A percentile compares a stretch with the other conserved stretches of the same genome.
Evolutionary conservation across 2,888 invertebrate species (phyloP).

Genomic region (Dicyrtomina minuta): DNA sequence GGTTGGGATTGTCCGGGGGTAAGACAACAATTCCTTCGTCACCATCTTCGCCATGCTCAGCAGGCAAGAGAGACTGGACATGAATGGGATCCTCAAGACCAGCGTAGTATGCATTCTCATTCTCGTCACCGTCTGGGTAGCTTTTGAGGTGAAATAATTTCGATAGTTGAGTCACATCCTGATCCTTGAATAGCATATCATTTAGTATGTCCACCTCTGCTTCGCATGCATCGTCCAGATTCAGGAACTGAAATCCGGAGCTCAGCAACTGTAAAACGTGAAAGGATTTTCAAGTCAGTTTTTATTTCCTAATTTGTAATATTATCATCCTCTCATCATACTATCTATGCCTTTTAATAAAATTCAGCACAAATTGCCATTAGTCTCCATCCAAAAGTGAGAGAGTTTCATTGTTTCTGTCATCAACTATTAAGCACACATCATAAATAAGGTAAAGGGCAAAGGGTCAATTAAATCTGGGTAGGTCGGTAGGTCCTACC

Average conservation of each 20-base stretch:
- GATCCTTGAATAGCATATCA: constrained; percentile 61
- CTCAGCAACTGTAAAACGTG: constrained; percentile 24
- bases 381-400: too few relatives aligned
- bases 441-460: too few relatives aligned
- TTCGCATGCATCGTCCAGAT: constrained; percentile 71
- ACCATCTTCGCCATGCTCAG: constrained; percentile 17
- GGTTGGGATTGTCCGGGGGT: not conserved
- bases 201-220: constrained; percentile 67
- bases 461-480: too few relatives aligned
- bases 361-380: too few relatives aligned
- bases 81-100: not conserved
- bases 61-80: not conserved
- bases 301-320: not conserved
- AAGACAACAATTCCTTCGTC: not conserved
- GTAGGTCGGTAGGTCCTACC: too few relatives aligned
- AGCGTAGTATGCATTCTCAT: not conserved
- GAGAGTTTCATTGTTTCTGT: too few relatives aligned
- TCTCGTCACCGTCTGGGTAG: constrained; percentile 23
- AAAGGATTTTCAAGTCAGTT: not conserved
- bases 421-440: too few relatives aligned
- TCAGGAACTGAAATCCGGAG: constrained; percentile 69
- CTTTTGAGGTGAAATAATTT: constrained; percentile 38
- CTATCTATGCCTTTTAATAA: too few relatives aligned
- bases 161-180: constrained; percentile 28
- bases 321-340: not conserved